Evolutionary conservation across 2,888 invertebrate species (phyloP), one percentile per base, ranked within the genome.

Genomic region (Napeogenes inachia): DNA sequence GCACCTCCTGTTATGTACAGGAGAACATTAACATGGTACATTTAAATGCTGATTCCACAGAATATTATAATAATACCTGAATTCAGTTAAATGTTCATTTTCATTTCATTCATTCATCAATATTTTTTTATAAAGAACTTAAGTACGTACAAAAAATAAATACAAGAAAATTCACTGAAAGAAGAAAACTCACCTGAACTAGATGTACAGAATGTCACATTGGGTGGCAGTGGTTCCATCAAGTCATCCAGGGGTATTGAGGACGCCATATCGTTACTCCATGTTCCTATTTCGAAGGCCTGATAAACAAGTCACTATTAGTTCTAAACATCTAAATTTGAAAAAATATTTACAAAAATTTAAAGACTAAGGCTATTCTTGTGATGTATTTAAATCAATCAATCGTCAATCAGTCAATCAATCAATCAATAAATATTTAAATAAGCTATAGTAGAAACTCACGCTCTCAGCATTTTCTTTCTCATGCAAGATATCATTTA

Each of bases 231-330:
- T 0, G 92, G 92, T 0, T 92, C 91, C 72, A 91, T 74, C 57
- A 81, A 81, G 45, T 88, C 92, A 55, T 90, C 64, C 0, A 77
- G 75, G 0, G 86, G 85, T 2, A 91, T 84, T 0, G 91, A 87
- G 0, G 92, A 89, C 0, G 96, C 96, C 97, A 97, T 97, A 59
- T 97, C 97, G 79, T 97, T 97, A 0, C 95, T 95, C 97, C 97
- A 97, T 0, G 94, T 97, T 8, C 97, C 97, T 56, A 97, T 97
- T 81, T 97, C 97, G 76, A 97, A 92, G 72, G 94, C 93, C 76
- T 93, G 89, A 0, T 75, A 84, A 66, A 42, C 38, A 38, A 38
- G 5, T 38, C 38, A 3, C 4, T 38, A 38, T 38, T 38, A 21
- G 21, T 21, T 21, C 21, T 21, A 21, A 21, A 21, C 21, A 1